Conservation (phyloP, 2,888 invertebrate genomes). For the Coenonympha arcania region DNA sequence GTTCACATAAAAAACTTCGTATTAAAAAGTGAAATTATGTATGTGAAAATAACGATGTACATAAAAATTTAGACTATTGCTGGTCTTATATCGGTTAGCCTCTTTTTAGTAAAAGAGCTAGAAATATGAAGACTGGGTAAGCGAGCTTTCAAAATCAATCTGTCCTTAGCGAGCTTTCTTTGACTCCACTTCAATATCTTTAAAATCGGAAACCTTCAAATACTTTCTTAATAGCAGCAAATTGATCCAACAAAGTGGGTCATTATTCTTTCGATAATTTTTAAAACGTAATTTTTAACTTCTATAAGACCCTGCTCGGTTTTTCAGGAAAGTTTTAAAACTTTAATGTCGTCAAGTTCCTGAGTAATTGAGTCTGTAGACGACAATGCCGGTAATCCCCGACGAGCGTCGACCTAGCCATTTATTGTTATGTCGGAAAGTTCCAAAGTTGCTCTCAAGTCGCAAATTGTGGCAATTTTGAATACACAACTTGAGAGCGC, state of each 20-base stretch:
- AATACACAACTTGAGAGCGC: constrained; percentile 27
- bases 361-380: constrained; percentile 48
- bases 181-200: too few relatives aligned
- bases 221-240: constrained; percentile 10
- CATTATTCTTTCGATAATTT: constrained; percentile 14
- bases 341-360: constrained; percentile 55
- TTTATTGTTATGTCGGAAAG: constrained; percentile 42
- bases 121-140: too few relatives aligned
- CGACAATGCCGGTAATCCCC: constrained; percentile 41
- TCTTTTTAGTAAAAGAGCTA: too few relatives aligned
- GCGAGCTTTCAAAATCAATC: too few relatives aligned
- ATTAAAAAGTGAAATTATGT: too few relatives aligned
- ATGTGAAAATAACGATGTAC: too few relatives aligned
- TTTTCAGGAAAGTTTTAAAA: constrained; percentile 38
- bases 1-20: too few relatives aligned
- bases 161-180: too few relatives aligned
- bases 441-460: constrained; percentile 36
- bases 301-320: constrained; percentile 20
- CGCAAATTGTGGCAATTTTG: constrained; percentile 39
- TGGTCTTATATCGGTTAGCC: too few relatives aligned
- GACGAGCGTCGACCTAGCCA: constrained; percentile 43
- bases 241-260: constrained; percentile 14
- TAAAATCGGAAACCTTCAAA: too few relatives aligned
- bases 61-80: too few relatives aligned
- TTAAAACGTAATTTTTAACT: constrained; percentile 18